Evolutionary conservation across 2,113 vertebrate genomes (phyloP).

Genomic region (Hippolais icterina): DNA sequence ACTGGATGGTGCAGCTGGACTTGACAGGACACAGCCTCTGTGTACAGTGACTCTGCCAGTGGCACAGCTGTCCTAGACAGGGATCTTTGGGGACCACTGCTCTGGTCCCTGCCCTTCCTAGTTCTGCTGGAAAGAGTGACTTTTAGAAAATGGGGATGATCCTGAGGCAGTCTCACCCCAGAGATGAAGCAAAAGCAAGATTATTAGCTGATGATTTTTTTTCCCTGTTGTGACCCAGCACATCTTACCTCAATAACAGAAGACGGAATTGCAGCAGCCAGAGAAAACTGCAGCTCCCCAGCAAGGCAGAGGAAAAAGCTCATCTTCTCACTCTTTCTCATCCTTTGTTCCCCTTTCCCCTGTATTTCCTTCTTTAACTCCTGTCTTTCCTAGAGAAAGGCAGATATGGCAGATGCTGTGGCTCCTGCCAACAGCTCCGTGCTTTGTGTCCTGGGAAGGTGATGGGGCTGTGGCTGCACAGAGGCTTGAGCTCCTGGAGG

Average conservation of each 20-base stretch:
- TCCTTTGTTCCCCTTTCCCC: neutral
- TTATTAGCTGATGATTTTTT: neutral
- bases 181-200: neutral
- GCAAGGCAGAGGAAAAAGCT: neutral
- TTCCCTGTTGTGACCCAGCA: neutral
- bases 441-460: neutral
- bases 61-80: neutral
- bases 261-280: neutral
- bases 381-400: neutral
- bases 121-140: neutral
- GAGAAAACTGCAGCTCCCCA: neutral
- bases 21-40: accelerated
- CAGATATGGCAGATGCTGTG: neutral
- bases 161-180: neutral
- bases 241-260: neutral
- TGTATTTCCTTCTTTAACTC: neutral
- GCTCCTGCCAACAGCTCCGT: accelerated
- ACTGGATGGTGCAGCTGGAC: neutral
- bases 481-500: neutral
- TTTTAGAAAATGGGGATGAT: neutral
- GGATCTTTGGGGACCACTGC: neutral
- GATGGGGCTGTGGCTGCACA: accelerated
- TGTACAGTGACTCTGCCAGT: neutral
- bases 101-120: neutral
- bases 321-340: neutral